A percentile compares a stretch with the other conserved stretches of the same genome.
These are phyloP conservation scores for Dynastes tityus DNA, from an alignment of 2,888 invertebrate genomes.

Conservation along the genomic window DNA sequence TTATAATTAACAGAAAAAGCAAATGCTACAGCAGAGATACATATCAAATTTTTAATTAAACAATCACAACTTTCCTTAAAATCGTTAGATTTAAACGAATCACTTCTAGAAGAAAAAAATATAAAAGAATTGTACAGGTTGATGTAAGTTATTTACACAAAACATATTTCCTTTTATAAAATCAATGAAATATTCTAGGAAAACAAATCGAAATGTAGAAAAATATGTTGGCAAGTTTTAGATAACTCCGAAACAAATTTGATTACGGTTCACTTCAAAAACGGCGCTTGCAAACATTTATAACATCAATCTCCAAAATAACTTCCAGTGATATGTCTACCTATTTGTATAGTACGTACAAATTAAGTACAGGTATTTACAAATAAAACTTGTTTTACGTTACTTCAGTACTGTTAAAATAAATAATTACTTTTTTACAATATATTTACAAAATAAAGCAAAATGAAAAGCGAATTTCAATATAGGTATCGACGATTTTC, in stretches of 20 bases:
- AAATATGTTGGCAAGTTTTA: not conserved
- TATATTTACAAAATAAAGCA: slow-evolving; percentile 31
- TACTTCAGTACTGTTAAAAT: slow-evolving; percentile 23
- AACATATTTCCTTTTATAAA: no score
- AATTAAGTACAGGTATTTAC: slow-evolving; percentile 39
- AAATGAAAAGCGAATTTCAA: not conserved
- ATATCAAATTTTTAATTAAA: slow-evolving; percentile 3
- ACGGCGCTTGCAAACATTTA: no score
- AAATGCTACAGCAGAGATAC: slow-evolving; percentile 32
- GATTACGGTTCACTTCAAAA: no score
- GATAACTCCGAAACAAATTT: not conserved
- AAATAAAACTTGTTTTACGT: slow-evolving; percentile 18
- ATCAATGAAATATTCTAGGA: no score
- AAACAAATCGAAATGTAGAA: no score
- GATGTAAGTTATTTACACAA: no score
- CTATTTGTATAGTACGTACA: slow-evolving; percentile 25
- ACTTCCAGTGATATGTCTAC: slow-evolving; percentile 28
- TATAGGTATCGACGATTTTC: no score
- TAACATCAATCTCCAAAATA: not conserved
- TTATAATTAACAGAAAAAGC: slow-evolving; percentile 20
- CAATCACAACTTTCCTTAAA: slow-evolving; percentile 27
- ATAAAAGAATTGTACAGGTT: not conserved
- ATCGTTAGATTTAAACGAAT: slow-evolving; percentile 5
- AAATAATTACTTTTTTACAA: slow-evolving; percentile 39
- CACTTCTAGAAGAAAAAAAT: not conserved